phyloP scores from a whole-genome alignment of 2,888 invertebrate species.

The Drosophila differens region DNA sequence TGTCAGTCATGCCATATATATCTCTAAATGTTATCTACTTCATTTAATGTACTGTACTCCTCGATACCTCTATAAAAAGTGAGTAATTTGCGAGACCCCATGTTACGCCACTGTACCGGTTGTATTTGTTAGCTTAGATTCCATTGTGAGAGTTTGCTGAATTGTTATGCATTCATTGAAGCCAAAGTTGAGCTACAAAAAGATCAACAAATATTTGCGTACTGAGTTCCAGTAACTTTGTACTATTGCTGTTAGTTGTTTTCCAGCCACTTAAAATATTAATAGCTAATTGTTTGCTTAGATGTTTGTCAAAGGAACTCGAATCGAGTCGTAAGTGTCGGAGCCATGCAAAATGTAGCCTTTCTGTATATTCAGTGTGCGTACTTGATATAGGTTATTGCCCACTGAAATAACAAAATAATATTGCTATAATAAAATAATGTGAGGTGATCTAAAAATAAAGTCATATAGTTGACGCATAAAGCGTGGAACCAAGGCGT shows the following conservation, averaged over 20 bases:
- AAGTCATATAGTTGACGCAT: slow-evolving; percentile 44
- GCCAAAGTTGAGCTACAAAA: slow-evolving; percentile 26
- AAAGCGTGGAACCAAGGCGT: slow-evolving; percentile 39
- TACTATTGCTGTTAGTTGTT: slow-evolving; percentile 34
- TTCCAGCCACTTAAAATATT: slow-evolving; percentile 58
- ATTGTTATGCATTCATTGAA: slow-evolving; percentile 49
- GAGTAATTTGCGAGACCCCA: not conserved
- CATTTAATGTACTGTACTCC: not conserved
- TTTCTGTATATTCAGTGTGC: slow-evolving; percentile 16
- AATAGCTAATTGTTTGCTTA: slow-evolving; percentile 77
- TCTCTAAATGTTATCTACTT: not conserved
- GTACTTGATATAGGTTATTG: slow-evolving; percentile 75
- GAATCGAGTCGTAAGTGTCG: slow-evolving; percentile 44
- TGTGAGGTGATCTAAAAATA: slow-evolving; percentile 64
- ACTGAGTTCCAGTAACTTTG: slow-evolving; percentile 58
- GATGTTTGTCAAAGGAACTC: slow-evolving; percentile 59
- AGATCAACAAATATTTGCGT: slow-evolving; percentile 70
- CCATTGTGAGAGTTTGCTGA: slow-evolving; percentile 21
- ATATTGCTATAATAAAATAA: slow-evolving; percentile 12
- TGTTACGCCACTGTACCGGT: slow-evolving; percentile 21
- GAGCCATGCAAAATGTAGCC: slow-evolving; percentile 40
- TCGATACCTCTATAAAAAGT: not conserved
- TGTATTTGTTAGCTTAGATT: slow-evolving; percentile 25
- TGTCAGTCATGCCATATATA: not conserved
- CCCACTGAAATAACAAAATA: slow-evolving; percentile 35